Conservation (phyloP, 2,797 vertebrate genomes). For the Crocidura indochinensis region DNA sequence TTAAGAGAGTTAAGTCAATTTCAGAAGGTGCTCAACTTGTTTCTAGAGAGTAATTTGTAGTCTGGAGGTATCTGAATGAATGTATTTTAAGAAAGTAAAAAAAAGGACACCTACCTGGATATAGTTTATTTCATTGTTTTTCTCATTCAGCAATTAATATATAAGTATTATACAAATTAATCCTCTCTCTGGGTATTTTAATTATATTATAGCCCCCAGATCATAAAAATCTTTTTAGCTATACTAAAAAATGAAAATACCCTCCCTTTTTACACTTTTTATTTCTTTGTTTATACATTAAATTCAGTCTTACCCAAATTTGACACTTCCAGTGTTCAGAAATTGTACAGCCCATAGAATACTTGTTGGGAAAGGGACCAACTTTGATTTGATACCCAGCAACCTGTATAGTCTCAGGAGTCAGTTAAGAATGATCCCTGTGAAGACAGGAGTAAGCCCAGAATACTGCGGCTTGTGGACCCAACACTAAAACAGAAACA, state of each 20-base stretch:
- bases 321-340: neutral
- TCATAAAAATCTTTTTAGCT: neutral
- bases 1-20: slow-evolving; percentile 52
- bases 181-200: neutral
- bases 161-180: neutral
- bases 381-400: no score
- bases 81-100: slow-evolving; percentile 24
- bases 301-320: neutral
- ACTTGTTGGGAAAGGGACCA: no score
- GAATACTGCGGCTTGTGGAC: no score
- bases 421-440: no score
- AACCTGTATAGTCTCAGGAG: no score
- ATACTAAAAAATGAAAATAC: neutral
- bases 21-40: slow-evolving; percentile 46
- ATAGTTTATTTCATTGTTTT: slow-evolving; percentile 55
- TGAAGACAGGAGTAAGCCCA: no score
- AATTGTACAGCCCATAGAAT: no score
- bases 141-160: slow-evolving; percentile 39
- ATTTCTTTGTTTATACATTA: slow-evolving; percentile 40
- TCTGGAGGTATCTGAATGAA: neutral
- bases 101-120: slow-evolving; percentile 26
- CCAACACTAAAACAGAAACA: no score
- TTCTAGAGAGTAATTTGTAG: slow-evolving; percentile 63
- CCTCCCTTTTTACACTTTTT: neutral
- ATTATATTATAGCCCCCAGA: neutral